These are phyloP conservation scores for Acipenser ruthenus DNA, from an alignment of 2,797 vertebrate species.

Conservation along the genomic window DNA sequence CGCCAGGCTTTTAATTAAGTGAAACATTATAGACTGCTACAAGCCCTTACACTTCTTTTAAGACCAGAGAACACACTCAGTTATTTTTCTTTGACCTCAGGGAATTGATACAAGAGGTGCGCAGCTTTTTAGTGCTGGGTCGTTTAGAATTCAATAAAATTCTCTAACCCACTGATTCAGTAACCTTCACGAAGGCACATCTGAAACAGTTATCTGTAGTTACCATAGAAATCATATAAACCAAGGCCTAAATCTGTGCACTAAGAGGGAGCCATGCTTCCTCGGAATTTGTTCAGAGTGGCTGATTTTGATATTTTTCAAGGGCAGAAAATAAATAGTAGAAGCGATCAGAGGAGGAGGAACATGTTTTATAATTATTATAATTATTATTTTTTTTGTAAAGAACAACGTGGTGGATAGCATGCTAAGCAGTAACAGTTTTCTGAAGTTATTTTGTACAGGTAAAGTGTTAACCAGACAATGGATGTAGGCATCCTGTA, in stretches of 20 bases:
- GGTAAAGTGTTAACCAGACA: too few relatives aligned
- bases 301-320: constrained; percentile 7
- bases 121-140: too few relatives aligned
- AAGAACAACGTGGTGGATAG: background rate
- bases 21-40: constrained; percentile 10
- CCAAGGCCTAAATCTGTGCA: background rate
- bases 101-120: background rate
- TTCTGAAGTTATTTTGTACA: too few relatives aligned
- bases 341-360: background rate
- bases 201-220: constrained; percentile 10
- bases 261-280: constrained; percentile 5
- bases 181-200: constrained; percentile 7
- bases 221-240: constrained; percentile 3
- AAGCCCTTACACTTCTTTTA: constrained; percentile 11
- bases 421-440: too few relatives aligned
- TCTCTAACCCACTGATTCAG: constrained; percentile 4
- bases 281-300: background rate
- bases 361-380: background rate
- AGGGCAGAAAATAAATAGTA: background rate
- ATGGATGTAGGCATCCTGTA: too few relatives aligned
- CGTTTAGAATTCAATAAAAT: constrained; percentile 1
- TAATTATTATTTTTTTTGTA: background rate
- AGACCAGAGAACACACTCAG: constrained; percentile 13
- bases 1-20: constrained; percentile 19
- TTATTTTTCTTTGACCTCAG: constrained; percentile 13